phyloP scores from a whole-genome alignment of 2,888 invertebrate genomes.

The Buathra laborator region DNA sequence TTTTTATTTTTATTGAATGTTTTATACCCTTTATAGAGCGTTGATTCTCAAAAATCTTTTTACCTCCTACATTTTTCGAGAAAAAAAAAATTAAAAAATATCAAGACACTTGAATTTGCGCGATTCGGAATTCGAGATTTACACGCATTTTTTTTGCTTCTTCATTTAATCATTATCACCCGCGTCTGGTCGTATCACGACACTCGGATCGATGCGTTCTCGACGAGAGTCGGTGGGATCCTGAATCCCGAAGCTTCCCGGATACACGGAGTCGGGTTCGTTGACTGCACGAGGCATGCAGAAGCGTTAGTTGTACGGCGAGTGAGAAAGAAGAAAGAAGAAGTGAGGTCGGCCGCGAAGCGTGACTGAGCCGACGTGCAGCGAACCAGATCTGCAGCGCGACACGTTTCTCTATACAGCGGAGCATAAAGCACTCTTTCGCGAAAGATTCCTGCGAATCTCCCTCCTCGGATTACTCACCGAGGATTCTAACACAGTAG shows the following conservation, averaged over 20 bases:
- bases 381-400: slow-evolving; percentile 70
- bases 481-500: neutral
- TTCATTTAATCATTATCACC: neutral
- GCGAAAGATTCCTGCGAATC: slow-evolving; percentile 14
- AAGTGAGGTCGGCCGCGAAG: slow-evolving; percentile 74
- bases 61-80: no score
- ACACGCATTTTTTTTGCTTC: neutral
- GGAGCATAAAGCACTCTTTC: slow-evolving; percentile 23
- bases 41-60: no score
- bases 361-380: slow-evolving; percentile 74
- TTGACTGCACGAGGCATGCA: slow-evolving; percentile 75
- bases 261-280: slow-evolving; percentile 75
- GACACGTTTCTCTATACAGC: slow-evolving; percentile 58
- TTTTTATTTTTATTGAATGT: no score
- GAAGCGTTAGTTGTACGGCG: slow-evolving; percentile 16
- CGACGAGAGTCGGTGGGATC: slow-evolving; percentile 51
- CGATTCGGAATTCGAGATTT: no score
- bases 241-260: slow-evolving; percentile 57
- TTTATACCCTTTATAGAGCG: no score
- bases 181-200: neutral
- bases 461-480: slow-evolving; percentile 35
- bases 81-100: no score
- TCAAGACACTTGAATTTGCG: no score
- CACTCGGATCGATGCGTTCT: slow-evolving; percentile 38
- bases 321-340: slow-evolving; percentile 51